Base-by-base conservation (phyloP, 2,113 vertebrate genomes). In the Erpornis zantholeuca region DNA sequence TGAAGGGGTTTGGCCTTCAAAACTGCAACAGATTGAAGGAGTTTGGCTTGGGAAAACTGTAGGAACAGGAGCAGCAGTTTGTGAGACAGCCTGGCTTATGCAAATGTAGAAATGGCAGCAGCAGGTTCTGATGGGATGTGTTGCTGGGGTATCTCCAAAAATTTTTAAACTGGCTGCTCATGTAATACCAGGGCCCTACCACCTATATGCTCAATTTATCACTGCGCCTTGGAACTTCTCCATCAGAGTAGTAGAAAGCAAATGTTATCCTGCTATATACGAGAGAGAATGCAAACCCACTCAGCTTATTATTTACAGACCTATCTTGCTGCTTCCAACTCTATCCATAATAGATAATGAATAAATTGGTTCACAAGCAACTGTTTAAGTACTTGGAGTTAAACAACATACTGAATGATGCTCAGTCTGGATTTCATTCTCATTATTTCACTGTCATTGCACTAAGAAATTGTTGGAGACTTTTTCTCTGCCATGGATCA, bases 161-260 rank as follows among this genome's bases (percentile, higher is more conserved):
- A 88, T 56, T 95, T 96, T 93, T 91, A 90, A 97, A 95, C 95
- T 97, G 94, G 96, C 89, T 96, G 94, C 81, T 97, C 88, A 82
- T 96, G 92, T 97, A 97, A 96, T 97, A 93, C 88, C 78, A 92
- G 84, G 79, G 95, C 95, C 93, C 94, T 94, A 96, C 96, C 94
- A 97, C 96, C 96, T 97, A 97, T 96, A 94, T 94, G 85, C 94
- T 97, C 96, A 97, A 96, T 97, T 97, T 97, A 97, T 97, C 96
- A 92, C 95, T 95, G 89, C 59, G 9, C 56, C 91, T 97, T 97
- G 96, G 96, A 97, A 81, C 69, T 92, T 57, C 33, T 97, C 96
- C 97, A 97, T 91, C 59, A 56, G 82, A 97, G 60, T 88, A 95
- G 92, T 69, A 69, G 93, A 96, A 95, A 97, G 94, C 95, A 96